Percentiles rank a stretch among this genome's conserved stretches.
phyloP scores from a whole-genome alignment of 2,888 invertebrate species.

The Aleiodes testaceus region DNA sequence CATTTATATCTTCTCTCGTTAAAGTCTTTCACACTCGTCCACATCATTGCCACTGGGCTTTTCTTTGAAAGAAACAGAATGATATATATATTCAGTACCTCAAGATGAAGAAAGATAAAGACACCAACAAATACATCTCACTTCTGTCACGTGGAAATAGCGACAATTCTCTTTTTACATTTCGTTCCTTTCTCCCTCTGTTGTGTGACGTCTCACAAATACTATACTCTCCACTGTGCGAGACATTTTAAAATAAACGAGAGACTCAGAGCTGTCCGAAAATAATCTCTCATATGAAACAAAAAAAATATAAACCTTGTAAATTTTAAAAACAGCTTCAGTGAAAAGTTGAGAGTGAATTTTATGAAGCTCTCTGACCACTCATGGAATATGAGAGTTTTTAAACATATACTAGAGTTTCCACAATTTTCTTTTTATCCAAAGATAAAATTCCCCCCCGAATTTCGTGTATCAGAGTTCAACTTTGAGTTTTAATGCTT shows the following conservation, averaged over 20 bases:
- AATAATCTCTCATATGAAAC: constrained; percentile 11
- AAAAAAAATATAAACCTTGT: background rate
- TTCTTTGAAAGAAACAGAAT: background rate
- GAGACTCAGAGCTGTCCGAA: background rate
- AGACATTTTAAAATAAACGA: constrained; percentile 13
- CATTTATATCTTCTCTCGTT: too few species aligned
- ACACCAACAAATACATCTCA: constrained; percentile 18
- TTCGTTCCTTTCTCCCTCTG: background rate
- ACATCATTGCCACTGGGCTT: too few species aligned
- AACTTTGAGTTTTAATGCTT: too few species aligned
- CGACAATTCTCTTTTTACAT: background rate
- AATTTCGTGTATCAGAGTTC: too few species aligned
- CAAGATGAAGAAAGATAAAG: constrained; percentile 4
- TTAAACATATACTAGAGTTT: too few species aligned
- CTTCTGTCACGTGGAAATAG: background rate
- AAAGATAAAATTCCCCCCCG: too few species aligned
- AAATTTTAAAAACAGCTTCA: background rate
- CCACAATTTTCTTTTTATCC: too few species aligned
- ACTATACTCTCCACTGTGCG: background rate
- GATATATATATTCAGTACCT: background rate
- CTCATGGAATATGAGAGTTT: too few species aligned
- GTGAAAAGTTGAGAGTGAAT: too few species aligned
- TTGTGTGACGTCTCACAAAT: background rate
- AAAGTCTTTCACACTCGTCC: too few species aligned
- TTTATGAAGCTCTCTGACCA: too few species aligned